Conservation (phyloP, 2,797 vertebrate species). For the Syngnathus rostellatus region DNA sequence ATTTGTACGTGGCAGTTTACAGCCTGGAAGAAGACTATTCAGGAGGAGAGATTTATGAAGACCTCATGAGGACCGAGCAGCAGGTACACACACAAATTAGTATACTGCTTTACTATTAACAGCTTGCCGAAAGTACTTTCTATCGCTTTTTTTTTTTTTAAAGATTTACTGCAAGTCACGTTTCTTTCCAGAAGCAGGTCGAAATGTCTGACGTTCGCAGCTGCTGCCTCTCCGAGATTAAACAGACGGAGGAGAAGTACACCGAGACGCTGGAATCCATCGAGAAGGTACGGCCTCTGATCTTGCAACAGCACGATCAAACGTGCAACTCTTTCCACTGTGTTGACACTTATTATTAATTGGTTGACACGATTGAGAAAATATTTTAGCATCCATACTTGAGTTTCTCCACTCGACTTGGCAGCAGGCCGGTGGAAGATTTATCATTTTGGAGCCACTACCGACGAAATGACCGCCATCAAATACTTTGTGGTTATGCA, state of each 20-base stretch:
- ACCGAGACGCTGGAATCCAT: constrained; percentile 78
- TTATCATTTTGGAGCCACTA: no score
- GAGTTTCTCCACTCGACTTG: neutral
- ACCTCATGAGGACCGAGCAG: constrained; percentile 84
- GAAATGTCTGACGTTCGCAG: constrained; percentile 80
- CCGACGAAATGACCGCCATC: no score
- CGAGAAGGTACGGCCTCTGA: constrained; percentile 72
- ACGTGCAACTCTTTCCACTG: neutral
- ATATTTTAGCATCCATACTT: neutral
- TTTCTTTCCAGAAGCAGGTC: constrained; percentile 70
- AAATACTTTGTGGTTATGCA: no score
- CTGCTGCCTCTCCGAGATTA: constrained; percentile 89
- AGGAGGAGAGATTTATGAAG: constrained; percentile 87
- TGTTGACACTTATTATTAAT: neutral
- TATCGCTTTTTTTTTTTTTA: neutral
- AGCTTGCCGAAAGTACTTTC: neutral
- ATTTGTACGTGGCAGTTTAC: constrained; percentile 81
- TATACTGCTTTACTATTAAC: neutral
- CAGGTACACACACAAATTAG: constrained; percentile 13
- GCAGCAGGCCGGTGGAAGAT: neutral
- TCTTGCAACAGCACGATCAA: neutral
- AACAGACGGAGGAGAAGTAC: constrained; percentile 93
- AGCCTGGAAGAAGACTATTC: constrained; percentile 71
- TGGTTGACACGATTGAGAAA: neutral
- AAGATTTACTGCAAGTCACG: neutral